phyloP scores from a whole-genome alignment of 2,888 invertebrate genomes.

The Chrysopilus asiliformis region DNA sequence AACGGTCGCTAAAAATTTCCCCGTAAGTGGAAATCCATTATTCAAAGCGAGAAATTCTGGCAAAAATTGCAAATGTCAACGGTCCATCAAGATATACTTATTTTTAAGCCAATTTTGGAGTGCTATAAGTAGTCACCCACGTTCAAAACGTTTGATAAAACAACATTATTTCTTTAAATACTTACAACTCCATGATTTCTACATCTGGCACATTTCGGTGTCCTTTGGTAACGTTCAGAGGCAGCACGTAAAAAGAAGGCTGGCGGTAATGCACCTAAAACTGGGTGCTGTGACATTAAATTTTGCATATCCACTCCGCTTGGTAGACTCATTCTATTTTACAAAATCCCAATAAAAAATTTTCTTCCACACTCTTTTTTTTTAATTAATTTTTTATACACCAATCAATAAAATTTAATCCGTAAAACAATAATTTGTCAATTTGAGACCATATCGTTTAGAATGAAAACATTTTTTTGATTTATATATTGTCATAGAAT shows the following conservation, averaged over 20 bases:
- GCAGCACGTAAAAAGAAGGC: constrained; percentile 80
- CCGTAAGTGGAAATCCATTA: too few relatives aligned
- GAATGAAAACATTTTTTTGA: too few relatives aligned
- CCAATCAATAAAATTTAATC: too few relatives aligned
- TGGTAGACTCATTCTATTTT: constrained; percentile 57
- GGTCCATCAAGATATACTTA: too few relatives aligned
- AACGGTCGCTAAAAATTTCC: too few relatives aligned
- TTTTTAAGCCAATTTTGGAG: constrained; percentile 1
- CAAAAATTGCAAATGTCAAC: too few relatives aligned
- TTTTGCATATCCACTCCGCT: constrained; percentile 77
- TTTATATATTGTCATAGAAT: too few relatives aligned
- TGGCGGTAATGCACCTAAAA: constrained; percentile 68
- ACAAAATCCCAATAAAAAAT: neutral
- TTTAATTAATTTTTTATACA: neutral
- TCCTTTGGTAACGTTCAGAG: constrained; percentile 85
- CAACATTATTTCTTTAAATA: constrained; percentile 36
- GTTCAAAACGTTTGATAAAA: constrained; percentile 2
- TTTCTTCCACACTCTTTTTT: neutral
- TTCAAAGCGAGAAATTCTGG: too few relatives aligned
- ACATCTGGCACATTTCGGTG: constrained; percentile 95
- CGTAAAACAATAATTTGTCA: neutral
- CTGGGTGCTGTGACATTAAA: constrained; percentile 73
- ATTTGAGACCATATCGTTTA: too few relatives aligned
- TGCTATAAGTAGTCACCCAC: neutral
- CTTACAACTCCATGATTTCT: constrained; percentile 97